Evolutionary conservation across 2,113 vertebrate genomes (phyloP).

Genomic region (Bambusicola thoracicus): DNA sequence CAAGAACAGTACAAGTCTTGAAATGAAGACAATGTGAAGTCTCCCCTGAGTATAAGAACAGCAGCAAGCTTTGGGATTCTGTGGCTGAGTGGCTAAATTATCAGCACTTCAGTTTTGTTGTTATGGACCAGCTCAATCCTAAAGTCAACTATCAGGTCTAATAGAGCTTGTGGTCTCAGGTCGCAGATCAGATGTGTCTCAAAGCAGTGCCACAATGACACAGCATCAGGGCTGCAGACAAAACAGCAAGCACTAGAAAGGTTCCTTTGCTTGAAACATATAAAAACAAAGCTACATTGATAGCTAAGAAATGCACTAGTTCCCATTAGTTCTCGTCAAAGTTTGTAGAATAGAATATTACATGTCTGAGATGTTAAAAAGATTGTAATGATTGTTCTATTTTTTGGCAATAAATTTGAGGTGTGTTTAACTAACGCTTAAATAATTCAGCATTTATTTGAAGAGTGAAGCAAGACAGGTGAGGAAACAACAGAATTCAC

Average conservation of each 20-base stretch:
- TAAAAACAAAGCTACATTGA: neutral
- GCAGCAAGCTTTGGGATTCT: neutral
- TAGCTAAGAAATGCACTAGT: neutral
- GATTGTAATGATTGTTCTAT: rapidly evolving
- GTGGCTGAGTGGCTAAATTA: conserved; percentile 16
- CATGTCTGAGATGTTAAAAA: neutral
- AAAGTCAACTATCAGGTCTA: conserved; percentile 57
- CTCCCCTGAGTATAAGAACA: neutral
- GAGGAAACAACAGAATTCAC: neutral
- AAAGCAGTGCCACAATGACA: conserved; percentile 31
- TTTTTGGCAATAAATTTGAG: neutral
- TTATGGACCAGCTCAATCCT: conserved; percentile 39
- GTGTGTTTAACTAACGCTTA: neutral
- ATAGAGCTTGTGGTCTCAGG: conserved; percentile 40
- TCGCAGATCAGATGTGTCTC: conserved; percentile 17
- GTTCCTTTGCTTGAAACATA: neutral
- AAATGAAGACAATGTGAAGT: conserved; percentile 38
- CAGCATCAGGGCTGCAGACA: conserved; percentile 43
- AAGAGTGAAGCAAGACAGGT: neutral
- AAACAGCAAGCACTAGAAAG: neutral
- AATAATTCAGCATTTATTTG: neutral
- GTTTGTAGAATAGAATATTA: neutral
- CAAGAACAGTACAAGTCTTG: neutral
- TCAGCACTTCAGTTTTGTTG: conserved; percentile 21
- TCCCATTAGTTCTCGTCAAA: neutral